Evolutionary conservation across 2,888 invertebrate genomes (phyloP).

Genomic region (Heliconius erato): DNA sequence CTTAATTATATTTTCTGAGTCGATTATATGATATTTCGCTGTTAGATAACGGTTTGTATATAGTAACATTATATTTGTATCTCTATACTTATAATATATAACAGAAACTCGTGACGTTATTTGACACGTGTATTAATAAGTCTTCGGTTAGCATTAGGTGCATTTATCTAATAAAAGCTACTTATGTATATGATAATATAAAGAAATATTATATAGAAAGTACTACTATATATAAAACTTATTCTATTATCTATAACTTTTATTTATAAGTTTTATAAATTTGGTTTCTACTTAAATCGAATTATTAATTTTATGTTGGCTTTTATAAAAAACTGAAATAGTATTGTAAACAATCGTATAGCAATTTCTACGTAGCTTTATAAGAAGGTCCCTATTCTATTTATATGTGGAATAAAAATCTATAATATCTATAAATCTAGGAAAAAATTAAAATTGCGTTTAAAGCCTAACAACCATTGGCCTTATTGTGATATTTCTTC

Average conservation of each 20-base stretch:
- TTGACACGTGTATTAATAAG: slow-evolving; percentile 15
- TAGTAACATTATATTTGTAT: not conserved
- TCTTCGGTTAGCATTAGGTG: not conserved
- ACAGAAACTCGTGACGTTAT: not conserved
- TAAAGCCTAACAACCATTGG: not conserved
- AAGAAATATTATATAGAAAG: not conserved
- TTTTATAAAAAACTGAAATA: too few species aligned
- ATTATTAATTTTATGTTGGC: not conserved
- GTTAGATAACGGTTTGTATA: not conserved
- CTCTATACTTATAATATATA: not conserved
- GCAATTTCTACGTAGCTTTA: too few species aligned
- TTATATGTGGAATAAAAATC: too few species aligned
- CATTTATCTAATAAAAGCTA: not conserved
- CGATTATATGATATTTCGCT: slow-evolving; percentile 11
- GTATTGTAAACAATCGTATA: too few species aligned
- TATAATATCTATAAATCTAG: too few species aligned
- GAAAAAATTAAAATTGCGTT: too few species aligned
- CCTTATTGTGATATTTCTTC: not conserved
- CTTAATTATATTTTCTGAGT: not conserved
- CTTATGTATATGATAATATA: not conserved
- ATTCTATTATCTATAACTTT: too few species aligned
- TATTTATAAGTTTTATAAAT: not conserved
- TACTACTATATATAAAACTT: not conserved
- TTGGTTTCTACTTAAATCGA: not conserved
- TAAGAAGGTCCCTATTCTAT: too few species aligned